A percentile compares a stretch with the other conserved stretches of the same genome.
Conservation (phyloP, 2,888 invertebrate species). For the Yponomeuta sedellus region DNA sequence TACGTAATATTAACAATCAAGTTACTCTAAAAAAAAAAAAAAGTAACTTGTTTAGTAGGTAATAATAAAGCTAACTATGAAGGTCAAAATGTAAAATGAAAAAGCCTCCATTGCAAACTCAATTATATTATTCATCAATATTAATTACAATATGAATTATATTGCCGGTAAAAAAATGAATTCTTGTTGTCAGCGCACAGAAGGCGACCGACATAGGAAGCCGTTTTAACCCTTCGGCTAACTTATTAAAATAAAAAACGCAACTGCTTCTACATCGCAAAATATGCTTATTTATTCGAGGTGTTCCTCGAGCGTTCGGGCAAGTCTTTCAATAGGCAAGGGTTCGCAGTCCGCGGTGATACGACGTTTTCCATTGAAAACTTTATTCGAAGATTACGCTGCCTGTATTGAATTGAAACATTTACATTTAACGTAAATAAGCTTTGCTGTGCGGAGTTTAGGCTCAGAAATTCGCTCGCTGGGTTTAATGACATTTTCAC, state of each 20-base stretch:
- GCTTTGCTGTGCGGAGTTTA: conserved; percentile 75
- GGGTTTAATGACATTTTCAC: conserved; percentile 76
- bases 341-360: conserved; percentile 71
- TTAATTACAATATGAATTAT: background rate
- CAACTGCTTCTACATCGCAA: background rate
- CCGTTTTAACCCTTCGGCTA: conserved; percentile 9
- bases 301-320: background rate
- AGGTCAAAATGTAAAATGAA: background rate
- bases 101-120: background rate
- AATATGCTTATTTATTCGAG: background rate
- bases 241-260: conserved; percentile 3
- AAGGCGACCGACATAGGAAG: background rate
- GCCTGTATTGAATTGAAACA: conserved; percentile 50
- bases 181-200: background rate
- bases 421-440: conserved; percentile 58
- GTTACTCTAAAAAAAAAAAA: no score
- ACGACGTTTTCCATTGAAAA: conserved; percentile 73
- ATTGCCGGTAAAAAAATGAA: background rate
- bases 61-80: no score
- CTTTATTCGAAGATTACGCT: conserved; percentile 74
- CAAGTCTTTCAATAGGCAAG: conserved; percentile 56
- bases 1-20: no score
- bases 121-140: conserved; percentile 2
- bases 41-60: no score
- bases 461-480: conserved; percentile 70